Conservation (phyloP, 2,113 vertebrate species). For the Spheniscus mendiculus region DNA sequence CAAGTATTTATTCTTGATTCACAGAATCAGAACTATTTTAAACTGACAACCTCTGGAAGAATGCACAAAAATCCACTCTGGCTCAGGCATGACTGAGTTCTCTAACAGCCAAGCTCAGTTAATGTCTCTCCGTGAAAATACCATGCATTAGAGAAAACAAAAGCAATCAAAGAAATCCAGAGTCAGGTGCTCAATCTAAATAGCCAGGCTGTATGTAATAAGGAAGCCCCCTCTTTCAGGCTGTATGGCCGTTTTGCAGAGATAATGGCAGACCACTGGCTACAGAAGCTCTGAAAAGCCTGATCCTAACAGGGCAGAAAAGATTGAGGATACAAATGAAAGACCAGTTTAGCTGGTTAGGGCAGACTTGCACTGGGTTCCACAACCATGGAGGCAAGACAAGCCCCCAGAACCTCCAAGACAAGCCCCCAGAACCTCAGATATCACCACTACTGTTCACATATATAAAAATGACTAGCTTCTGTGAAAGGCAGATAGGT, state of each 20-base stretch:
- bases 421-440: neutral
- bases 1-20: neutral
- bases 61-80: neutral
- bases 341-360: neutral
- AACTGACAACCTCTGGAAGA: neutral
- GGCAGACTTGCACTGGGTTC: neutral
- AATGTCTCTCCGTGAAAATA: neutral
- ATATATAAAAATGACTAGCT: neutral
- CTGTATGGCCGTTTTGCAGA: neutral
- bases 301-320: neutral
- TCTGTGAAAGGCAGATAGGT: neutral
- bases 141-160: neutral
- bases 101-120: neutral
- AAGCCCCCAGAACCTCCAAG: neutral
- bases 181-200: neutral
- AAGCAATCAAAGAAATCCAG: neutral
- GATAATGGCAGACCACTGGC: neutral
- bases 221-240: neutral
- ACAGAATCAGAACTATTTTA: neutral
- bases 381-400: neutral
- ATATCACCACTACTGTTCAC: fast-evolving
- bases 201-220: neutral
- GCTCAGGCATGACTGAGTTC: neutral
- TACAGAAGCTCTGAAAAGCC: neutral
- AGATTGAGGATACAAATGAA: neutral